Evolutionary conservation across 2,797 vertebrate species (phyloP), one percentile per base, ranked within the genome.

Genomic region (Tinamus major): DNA sequence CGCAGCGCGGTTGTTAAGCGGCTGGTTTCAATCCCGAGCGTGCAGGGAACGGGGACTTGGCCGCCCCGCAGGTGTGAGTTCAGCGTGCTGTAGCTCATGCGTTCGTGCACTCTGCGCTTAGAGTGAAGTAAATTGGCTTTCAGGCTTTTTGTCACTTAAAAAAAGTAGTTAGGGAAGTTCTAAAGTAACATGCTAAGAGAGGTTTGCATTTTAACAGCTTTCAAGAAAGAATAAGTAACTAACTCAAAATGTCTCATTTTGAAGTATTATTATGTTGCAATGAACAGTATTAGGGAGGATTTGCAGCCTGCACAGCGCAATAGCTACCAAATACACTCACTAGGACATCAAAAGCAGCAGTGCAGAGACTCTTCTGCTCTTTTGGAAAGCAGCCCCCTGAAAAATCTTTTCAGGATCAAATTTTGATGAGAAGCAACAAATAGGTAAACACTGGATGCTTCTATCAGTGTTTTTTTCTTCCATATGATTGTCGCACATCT

Each of bases 11-110:
- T 14, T 7, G 3, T 31, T 3, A 6, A n/a, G 16, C 3, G n/a
- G 51, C 44, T 24, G 46, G 26, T 44, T 51, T 29, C 20, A 51
- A 21, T 51, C 37, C 11, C 2, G 21, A 33, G 16, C 13, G 10
- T 27, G 53, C n/a, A 3, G 86, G 8, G 5, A 7, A 3, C 1
- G 2, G 2, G 46, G 64, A 2, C 2, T 26, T 12, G 7, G 46
- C 4, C 24, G 0, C 2, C 31, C 4, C 2, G 0, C 5, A 15
- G 64, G 0, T 4, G 51, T 3, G 8, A 14, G 3, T 3, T 15
- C 4, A 10, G 61, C 0, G 42, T 3, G 58, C 23, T 3, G 16
- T 1, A 7, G n/a, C 2, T 21, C 8, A 0, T 1, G 35, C 10
- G 31, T 6, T 2, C 53, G 33, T 12, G 33, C 16, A 1, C 15